These are phyloP conservation scores for Eudemis profundana DNA, from an alignment of 2,888 invertebrate genomes.

Conservation along the genomic window DNA sequence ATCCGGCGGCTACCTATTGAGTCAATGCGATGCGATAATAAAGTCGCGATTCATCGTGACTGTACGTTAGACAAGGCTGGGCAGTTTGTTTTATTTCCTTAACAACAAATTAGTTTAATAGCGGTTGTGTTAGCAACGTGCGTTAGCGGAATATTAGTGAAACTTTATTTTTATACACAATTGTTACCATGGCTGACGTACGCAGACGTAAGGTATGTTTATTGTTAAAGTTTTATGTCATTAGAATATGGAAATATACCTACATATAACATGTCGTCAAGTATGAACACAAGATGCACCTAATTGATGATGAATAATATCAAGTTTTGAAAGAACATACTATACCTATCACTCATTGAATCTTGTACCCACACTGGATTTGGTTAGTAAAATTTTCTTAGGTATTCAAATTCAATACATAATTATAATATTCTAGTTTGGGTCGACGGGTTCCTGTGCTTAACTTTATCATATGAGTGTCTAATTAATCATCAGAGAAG, in stretches of 20 bases:
- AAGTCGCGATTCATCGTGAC: constrained; percentile 34
- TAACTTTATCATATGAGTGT: no score
- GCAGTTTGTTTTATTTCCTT: constrained; percentile 30
- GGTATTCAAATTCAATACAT: no score
- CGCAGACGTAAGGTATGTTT: constrained; percentile 69
- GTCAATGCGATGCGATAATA: constrained; percentile 15
- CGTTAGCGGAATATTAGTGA: constrained; percentile 7
- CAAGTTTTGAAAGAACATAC: background rate
- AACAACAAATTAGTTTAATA: constrained; percentile 10
- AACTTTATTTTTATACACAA: background rate
- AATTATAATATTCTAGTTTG: no score
- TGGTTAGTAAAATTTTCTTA: no score
- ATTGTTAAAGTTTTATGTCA: background rate
- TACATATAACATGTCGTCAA: no score
- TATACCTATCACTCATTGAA: no score
- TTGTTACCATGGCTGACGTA: constrained; percentile 58
- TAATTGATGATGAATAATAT: background rate
- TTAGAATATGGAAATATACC: no score
- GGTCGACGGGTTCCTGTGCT: no score
- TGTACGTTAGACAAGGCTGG: constrained; percentile 3
- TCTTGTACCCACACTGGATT: background rate
- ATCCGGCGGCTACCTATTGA: background rate
- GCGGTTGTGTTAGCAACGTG: constrained; percentile 15
- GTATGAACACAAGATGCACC: no score
- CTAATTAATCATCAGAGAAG: no score